Conservation (phyloP, 1,140 invertebrate species). For the Drosophila arawakana region DNA sequence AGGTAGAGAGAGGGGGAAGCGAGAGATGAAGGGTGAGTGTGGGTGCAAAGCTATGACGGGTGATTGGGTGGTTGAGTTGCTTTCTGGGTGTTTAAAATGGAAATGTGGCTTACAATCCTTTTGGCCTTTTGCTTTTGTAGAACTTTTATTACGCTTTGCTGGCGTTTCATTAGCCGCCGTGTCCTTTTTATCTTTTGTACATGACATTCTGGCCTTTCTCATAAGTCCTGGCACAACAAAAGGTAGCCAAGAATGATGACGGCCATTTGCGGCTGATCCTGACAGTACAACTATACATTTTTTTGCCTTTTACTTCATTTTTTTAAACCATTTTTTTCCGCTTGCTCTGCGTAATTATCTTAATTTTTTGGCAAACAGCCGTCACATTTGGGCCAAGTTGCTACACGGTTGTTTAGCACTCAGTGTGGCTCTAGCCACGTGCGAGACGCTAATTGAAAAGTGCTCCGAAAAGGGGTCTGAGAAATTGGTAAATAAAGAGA, state of each 20-base stretch:
- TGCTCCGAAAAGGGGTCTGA: background rate
- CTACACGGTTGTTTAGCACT: background rate
- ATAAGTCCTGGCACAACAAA: slow-evolving; percentile 74
- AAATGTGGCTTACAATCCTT: slow-evolving; percentile 69
- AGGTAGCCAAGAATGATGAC: slow-evolving; percentile 78
- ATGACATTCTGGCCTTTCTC: slow-evolving; percentile 80
- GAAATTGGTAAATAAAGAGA: background rate
- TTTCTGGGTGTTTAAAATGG: slow-evolving; percentile 20
- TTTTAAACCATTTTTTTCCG: background rate
- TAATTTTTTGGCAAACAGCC: slow-evolving; percentile 51
- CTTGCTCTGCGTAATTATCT: slow-evolving; percentile 61
- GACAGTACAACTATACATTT: slow-evolving; percentile 13
- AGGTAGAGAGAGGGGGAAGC: slow-evolving; percentile 4
- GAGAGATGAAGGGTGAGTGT: slow-evolving; percentile 37
- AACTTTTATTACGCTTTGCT: slow-evolving; percentile 48
- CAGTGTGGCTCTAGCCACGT: slow-evolving; percentile 21
- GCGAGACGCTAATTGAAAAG: slow-evolving; percentile 28
- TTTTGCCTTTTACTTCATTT: slow-evolving; percentile 19
- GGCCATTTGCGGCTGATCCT: slow-evolving; percentile 78
- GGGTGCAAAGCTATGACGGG: slow-evolving; percentile 11
- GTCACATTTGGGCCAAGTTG: slow-evolving; percentile 18
- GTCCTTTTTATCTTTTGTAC: slow-evolving; percentile 81
- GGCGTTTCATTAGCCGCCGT: slow-evolving; percentile 73
- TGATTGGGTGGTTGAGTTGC: background rate
- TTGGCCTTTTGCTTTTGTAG: slow-evolving; percentile 42